A percentile compares a stretch with the other conserved stretches of the same genome.
These are phyloP conservation scores for Drosophila serrata DNA, from an alignment of 1,140 invertebrate species.

Conservation along the genomic window DNA sequence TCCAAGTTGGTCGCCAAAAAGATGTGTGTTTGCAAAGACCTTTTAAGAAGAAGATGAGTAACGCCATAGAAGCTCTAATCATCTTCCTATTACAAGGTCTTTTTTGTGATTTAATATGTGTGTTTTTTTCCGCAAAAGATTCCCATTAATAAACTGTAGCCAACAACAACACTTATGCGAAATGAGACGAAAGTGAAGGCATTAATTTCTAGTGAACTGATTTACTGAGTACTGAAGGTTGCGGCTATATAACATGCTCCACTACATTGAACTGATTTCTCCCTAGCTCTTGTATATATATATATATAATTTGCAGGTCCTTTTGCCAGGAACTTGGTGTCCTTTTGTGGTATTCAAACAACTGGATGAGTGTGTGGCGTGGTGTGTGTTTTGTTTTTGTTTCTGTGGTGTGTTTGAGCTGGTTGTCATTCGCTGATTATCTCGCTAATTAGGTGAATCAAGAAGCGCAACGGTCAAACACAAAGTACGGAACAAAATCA, in stretches of 20 bases:
- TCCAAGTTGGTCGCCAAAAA: conserved; percentile 1
- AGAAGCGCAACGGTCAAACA: conserved; percentile 83
- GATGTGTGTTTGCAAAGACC: background rate
- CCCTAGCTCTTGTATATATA: conserved; percentile 20
- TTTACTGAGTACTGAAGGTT: conserved; percentile 35
- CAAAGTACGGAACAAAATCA: conserved; percentile 47
- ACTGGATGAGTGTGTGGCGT: conserved; percentile 14
- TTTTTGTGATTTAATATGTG: background rate
- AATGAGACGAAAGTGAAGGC: conserved; percentile 46
- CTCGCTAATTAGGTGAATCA: conserved; percentile 78
- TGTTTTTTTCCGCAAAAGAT: background rate
- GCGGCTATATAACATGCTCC: conserved; percentile 49
- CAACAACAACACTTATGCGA: conserved; percentile 44
- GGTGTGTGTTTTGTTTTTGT: conserved; percentile 5
- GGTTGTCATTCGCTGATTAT: conserved; percentile 65
- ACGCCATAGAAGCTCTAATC: background rate
- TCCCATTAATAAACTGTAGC: conserved; percentile 17
- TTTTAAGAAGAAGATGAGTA: background rate
- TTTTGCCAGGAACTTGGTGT: conserved; percentile 15
- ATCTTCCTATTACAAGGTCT: background rate
- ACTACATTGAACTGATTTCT: conserved; percentile 43
- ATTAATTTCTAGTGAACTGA: conserved; percentile 45
- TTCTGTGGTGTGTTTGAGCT: conserved; percentile 33
- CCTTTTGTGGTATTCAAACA: conserved; percentile 12
- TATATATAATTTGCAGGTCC: background rate